Evolutionary conservation across 2,797 vertebrate genomes (phyloP), one percentile per base, ranked within the genome.

Genomic region (Crax fasciolata): DNA sequence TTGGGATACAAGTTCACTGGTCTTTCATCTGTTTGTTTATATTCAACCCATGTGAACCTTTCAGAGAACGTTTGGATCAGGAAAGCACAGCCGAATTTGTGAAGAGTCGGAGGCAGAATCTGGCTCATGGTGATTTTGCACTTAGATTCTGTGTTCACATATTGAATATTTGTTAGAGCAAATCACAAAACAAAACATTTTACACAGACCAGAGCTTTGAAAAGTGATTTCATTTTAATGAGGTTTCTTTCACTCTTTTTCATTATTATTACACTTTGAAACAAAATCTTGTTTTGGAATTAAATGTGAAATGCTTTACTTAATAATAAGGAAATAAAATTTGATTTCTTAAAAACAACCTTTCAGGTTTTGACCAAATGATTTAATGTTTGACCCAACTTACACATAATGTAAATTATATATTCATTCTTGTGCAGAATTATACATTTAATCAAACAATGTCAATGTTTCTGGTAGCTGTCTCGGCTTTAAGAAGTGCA

Each of bases 1-100:
- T 78, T 49, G 70, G 54, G 57, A 11, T 46, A 1, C 0, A 2
- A 10, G 19, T 62, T 93, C 54, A n/a, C n/a, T 0, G 1, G 25
- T 65, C 41, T 58, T 61, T 70, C 51, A 49, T 28, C 25, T 17
- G 18, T 28, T 74, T 79, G 41, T 46, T 78, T 84, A 11, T 32
- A 63, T 48, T 35, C 57, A 74, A 0, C 41, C 41, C 18, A 19
- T 19, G 2, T 73, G 70, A 77, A 48, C 70, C 76, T 67, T 32
- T 43, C 80, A 58, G 41, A 46, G 38, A 52, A 44, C 2, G 6
- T 1, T 28, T 49, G 23, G 54, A 55, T 72, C 4, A 30, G 35
- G 66, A 21, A 80, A 74, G 23, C 1, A 1, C 44, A 59, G 35
- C 39, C 59, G 73, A 59, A 17, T 27, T 52, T 52, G 28, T 32